Percentiles rank a stretch among this genome's conserved stretches.
These are phyloP conservation scores for Spatulosminthurus flaviceps DNA, from an alignment of 2,888 invertebrate genomes.

Conservation along the genomic window DNA sequence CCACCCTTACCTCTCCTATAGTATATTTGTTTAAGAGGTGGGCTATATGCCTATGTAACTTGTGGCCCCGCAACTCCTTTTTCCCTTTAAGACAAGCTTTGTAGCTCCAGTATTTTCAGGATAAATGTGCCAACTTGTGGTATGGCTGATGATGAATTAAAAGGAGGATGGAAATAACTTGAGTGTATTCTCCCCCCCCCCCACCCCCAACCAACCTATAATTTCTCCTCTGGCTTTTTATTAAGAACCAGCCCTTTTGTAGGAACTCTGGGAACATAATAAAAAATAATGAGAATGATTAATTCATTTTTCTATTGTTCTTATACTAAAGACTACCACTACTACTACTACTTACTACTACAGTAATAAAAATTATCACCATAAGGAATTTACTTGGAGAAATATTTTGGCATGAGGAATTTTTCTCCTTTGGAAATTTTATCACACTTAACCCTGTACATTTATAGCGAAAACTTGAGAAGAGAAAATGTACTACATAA, in stretches of 20 bases:
- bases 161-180: neutral
- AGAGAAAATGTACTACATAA: neutral
- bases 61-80: neutral
- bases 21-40: neutral
- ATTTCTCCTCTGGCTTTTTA: too few relatives aligned
- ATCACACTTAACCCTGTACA: neutral
- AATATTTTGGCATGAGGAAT: slow-evolving; percentile 3
- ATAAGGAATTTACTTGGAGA: neutral
- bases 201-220: too few relatives aligned
- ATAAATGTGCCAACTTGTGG: slow-evolving; percentile 10
- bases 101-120: neutral
- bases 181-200: too few relatives aligned
- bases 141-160: slow-evolving; percentile 9
- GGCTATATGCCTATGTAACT: neutral
- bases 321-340: too few relatives aligned
- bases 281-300: slow-evolving; percentile 4
- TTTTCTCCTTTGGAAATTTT: neutral
- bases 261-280: too few relatives aligned
- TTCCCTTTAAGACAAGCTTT: neutral
- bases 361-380: neutral
- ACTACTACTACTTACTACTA: neutral
- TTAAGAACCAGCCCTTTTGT: too few relatives aligned
- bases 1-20: neutral
- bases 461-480: too few relatives aligned
- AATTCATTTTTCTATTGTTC: too few relatives aligned